Base-by-base conservation (phyloP, 2,888 invertebrate species). In the Cerastis leucographa region DNA sequence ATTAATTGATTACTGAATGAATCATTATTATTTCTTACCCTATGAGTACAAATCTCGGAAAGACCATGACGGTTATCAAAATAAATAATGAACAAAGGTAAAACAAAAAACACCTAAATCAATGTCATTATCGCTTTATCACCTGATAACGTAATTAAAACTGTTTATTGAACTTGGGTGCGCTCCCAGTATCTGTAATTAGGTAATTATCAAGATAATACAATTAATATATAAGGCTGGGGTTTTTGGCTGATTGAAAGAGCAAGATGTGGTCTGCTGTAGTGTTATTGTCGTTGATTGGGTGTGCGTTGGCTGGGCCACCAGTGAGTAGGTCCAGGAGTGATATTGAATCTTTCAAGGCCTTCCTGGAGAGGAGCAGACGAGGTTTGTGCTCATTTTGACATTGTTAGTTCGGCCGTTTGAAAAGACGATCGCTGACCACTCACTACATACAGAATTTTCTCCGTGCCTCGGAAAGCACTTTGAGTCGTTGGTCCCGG, bases 301-400 rank as follows among this genome's bases (percentile, higher is more conserved):
- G 87, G 40, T 82, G 81, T 67, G 90, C 80, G 44, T 71, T 88
- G 49, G 89, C 90, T 49, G 89, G 86, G 0, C 93, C 92, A 1
- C 83, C 91, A 0, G 88, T 91, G 14, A 81, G 85, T 70, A 88
- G 89, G 76, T 86, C 89, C 61, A 88, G 91, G 64, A 86, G 87
- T 8, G 91, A 94, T 42, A 92, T 94, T 46, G 90, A 93, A 75
- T 85, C 87, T 17, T 94, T 91, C 83, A 69, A 88, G 87, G 44
- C 84, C 76, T 93, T 90, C 76, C 80, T 94, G 87, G 92, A 93
- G 51, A 89, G 83, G 62, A 87, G 90, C 44, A 90, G 88, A 75
- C 89, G 88, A 76, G 90, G 93, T 93, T 86, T 80, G 88, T 85
- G 6, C 0, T 19, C 14, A 25, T 40, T 46, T 44, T 29, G 0